These are phyloP conservation scores for Goniozus legneri DNA, from an alignment of 1,140 invertebrate genomes.

Conservation along the genomic window DNA sequence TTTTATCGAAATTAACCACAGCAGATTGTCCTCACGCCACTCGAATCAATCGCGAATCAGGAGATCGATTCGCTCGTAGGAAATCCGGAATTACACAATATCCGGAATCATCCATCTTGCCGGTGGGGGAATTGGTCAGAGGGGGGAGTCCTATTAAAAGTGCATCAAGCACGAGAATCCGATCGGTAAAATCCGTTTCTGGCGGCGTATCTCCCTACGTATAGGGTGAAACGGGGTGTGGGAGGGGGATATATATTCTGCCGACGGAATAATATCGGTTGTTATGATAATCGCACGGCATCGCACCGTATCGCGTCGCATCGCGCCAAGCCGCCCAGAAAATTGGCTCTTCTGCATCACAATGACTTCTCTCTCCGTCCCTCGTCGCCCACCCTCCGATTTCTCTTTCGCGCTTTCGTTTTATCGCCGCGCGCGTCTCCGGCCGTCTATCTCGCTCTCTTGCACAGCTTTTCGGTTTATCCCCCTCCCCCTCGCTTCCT, in stretches of 20 bases:
- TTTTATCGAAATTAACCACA: too few species aligned
- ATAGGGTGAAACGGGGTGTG: too few species aligned
- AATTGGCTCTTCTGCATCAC: slow-evolving; percentile 57
- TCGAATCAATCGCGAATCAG: too few species aligned
- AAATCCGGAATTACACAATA: slow-evolving; percentile 43
- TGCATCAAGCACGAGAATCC: slow-evolving; percentile 44
- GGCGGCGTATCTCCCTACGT: slow-evolving; percentile 22
- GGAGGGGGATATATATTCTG: too few species aligned
- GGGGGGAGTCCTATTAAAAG: slow-evolving; percentile 50
- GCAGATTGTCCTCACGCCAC: too few species aligned
- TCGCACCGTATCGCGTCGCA: slow-evolving; percentile 49
- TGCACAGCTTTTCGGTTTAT: slow-evolving; percentile 6
- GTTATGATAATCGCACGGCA: slow-evolving; percentile 55
- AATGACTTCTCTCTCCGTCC: slow-evolving; percentile 45
- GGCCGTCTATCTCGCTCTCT: slow-evolving; percentile 3
- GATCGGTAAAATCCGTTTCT: slow-evolving; percentile 43
- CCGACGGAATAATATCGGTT: slow-evolving; percentile 53
- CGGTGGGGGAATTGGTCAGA: slow-evolving; percentile 36
- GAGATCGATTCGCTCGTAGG: slow-evolving; percentile 21
- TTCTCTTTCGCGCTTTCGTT: slow-evolving; percentile 10
- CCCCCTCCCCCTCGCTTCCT: slow-evolving; percentile 11
- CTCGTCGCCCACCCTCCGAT: slow-evolving; percentile 11
- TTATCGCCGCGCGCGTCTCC: slow-evolving; percentile 8
- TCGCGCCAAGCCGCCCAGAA: slow-evolving; percentile 55
- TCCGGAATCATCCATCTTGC: slow-evolving; percentile 49